Base-by-base conservation (phyloP, 2,888 invertebrate species). In the Acleris literana region DNA sequence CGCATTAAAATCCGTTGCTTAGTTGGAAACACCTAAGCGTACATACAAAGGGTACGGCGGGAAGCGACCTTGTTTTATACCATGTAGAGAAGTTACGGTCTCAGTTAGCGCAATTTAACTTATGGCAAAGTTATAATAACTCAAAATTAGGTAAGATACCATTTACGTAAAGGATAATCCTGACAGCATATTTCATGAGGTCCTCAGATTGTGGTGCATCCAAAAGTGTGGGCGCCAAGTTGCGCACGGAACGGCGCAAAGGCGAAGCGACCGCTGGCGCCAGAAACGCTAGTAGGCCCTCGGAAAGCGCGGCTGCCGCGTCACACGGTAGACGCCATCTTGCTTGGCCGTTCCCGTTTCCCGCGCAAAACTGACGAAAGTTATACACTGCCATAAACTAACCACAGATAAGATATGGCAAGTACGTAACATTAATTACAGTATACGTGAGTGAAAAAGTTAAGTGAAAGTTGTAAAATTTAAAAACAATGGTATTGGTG, bases 181-280 rank as follows among this genome's bases (percentile, higher is more conserved):
- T 33, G 17, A 66, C 25, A 52, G 56, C 61, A 57, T 52, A 51
- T 56, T 61, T 56, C 17, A 61, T 61, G 49, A 62, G 57, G 39
- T 53, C 51, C 52, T 44, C 33, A 52, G 61, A 56, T 65, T 51
- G 33, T 39, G 55, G 56, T 66, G 61, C 61, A 62, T 66, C 7
- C 2, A 46, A 66, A 66, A 62, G 66, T 53, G 66, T 66, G 52
- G 66, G 66, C 66, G 66, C 52, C 51, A 64, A 53, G 55, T 77
- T 84, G 90, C 90, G 90, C 90, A 90, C 83, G 81, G 73, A 46
- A 70, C 76, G 78, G 85, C 90, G 90, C 90, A 89, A 79, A 77
- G 81, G 81, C 80, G 79, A 71, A 81, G 80, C 80, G 80, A 73
- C 73, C 61, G 72, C 61, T 71, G 71, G 69, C 73, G 75, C 75